Evolutionary conservation across 2,797 vertebrate genomes (phyloP).

Genomic region (Brachymystax lenok): DNA sequence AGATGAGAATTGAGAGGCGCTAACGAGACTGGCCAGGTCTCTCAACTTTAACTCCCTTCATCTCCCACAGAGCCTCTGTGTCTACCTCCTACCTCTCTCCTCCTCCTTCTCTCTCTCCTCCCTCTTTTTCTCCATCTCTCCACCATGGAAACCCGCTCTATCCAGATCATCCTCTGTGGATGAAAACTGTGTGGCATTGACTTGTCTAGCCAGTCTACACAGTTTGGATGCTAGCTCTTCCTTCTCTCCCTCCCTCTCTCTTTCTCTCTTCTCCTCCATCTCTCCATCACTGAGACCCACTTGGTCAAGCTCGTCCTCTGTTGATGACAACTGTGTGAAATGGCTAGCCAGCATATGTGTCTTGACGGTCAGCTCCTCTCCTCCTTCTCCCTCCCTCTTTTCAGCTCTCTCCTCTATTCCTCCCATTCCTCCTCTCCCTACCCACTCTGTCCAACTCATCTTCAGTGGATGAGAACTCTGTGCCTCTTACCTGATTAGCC

Average conservation of each 20-base stretch:
- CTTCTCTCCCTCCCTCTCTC: background rate
- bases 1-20: conserved; percentile 62
- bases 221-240: conserved; percentile 57
- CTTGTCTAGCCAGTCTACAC: conserved; percentile 50
- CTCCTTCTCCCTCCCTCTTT: conserved; percentile 27
- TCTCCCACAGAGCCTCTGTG: conserved; percentile 53
- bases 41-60: conserved; percentile 49
- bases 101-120: conserved; percentile 28
- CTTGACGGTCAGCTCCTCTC: conserved; percentile 44
- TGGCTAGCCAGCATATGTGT: conserved; percentile 57
- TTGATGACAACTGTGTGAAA: conserved; percentile 31
- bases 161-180: conserved; percentile 75
- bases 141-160: conserved; percentile 32
- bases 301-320: conserved; percentile 29
- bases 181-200: conserved; percentile 57
- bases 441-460: conserved; percentile 26
- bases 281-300: conserved; percentile 6
- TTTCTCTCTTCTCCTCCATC: conserved; percentile 4
- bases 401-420: conserved; percentile 14
- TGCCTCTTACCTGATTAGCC: conserved; percentile 10
- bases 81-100: conserved; percentile 33
- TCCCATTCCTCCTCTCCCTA: no score
- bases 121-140: conserved; percentile 38
- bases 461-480: conserved; percentile 28
- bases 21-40: conserved; percentile 57